A percentile compares a stretch with the other conserved stretches of the same genome.
phyloP scores from a whole-genome alignment of 2,888 invertebrate species.

The Protodeltote pygarga region DNA sequence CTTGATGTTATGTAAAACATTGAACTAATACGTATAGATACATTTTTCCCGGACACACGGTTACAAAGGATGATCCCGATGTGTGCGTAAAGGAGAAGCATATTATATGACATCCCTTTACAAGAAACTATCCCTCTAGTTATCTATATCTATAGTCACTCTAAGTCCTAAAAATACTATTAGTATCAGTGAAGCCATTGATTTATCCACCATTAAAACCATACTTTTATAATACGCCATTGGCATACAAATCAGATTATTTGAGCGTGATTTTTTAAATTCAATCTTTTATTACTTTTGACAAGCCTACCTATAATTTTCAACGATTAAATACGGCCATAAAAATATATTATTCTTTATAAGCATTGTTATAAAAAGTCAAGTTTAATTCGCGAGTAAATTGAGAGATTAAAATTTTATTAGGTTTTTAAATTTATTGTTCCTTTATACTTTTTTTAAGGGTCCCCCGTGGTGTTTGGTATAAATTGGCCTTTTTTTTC shows the following conservation, averaged over 20 bases:
- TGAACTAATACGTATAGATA: too few species aligned
- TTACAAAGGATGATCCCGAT: too few species aligned
- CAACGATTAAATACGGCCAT: conserved; percentile 29
- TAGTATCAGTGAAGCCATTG: too few species aligned
- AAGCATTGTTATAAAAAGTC: conserved; percentile 24
- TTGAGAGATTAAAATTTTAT: conserved; percentile 28
- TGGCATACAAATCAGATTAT: neutral
- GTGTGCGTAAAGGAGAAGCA: too few species aligned
- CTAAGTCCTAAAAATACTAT: too few species aligned
- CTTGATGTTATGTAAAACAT: too few species aligned
- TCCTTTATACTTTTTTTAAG: conserved; percentile 14
- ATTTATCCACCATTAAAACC: too few species aligned
- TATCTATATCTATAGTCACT: too few species aligned
- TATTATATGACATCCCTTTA: too few species aligned
- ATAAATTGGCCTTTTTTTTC: neutral
- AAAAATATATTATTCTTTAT: conserved; percentile 39
- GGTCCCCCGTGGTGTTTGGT: neutral
- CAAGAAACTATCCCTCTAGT: too few species aligned
- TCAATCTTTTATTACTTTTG: conserved; percentile 11
- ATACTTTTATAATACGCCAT: too few species aligned
- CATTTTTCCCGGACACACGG: too few species aligned
- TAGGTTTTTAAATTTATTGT: conserved; percentile 25
- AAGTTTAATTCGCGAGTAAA: neutral
- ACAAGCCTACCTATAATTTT: conserved; percentile 9
- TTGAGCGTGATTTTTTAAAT: neutral